Evolutionary conservation across 2,888 invertebrate species (phyloP).

Genomic region (Hyles lineata): DNA sequence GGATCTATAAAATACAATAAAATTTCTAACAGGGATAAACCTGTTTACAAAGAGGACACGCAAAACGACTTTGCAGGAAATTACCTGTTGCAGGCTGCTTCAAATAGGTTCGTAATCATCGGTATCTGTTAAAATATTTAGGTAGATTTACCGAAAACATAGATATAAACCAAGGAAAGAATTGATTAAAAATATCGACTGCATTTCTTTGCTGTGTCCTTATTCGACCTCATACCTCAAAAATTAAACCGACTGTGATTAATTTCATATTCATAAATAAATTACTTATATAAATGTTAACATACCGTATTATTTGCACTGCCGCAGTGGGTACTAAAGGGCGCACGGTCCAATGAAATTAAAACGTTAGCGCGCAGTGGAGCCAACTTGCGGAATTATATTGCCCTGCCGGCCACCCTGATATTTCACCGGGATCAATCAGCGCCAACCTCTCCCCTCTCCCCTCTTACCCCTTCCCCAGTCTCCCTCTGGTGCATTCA

Average conservation of each 20-base stretch:
- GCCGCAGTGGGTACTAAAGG: constrained; percentile 1
- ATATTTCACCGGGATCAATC: constrained; percentile 12
- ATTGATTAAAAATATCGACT: too few relatives aligned
- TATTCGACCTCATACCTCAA: too few relatives aligned
- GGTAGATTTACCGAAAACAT: not conserved
- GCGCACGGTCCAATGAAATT: constrained; percentile 27
- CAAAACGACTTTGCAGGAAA: too few relatives aligned
- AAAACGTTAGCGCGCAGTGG: constrained; percentile 28
- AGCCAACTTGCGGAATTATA: constrained; percentile 28
- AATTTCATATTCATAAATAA: not conserved
- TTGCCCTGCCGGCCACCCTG: constrained; percentile 10
- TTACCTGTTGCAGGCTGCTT: too few relatives aligned
- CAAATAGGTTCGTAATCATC: too few relatives aligned
- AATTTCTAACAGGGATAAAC: too few relatives aligned
- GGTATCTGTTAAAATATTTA: not conserved
- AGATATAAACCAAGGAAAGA: too few relatives aligned
- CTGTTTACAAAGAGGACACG: too few relatives aligned
- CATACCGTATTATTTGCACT: not conserved
- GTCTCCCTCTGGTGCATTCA: not conserved
- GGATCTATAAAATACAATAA: too few relatives aligned
- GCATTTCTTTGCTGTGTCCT: too few relatives aligned
- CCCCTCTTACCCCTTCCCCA: too few relatives aligned
- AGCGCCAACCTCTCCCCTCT: not conserved
- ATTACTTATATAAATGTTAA: not conserved
- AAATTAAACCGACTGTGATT: too few relatives aligned